Conservation (phyloP, 2,797 vertebrate species). For the Gymnopithys bicolor region DNA sequence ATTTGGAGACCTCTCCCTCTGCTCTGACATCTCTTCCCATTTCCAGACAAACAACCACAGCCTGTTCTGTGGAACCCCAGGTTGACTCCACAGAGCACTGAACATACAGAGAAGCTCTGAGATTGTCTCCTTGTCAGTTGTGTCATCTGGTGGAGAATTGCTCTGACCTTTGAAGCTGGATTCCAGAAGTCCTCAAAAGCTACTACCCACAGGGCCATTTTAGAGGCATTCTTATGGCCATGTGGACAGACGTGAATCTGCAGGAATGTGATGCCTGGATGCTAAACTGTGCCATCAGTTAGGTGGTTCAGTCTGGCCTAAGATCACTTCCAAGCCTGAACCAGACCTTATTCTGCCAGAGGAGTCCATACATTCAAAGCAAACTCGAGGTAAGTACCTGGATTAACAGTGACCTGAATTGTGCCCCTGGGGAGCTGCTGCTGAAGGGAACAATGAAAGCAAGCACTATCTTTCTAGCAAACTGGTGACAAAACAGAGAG, state of each 20-base stretch:
- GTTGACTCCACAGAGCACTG: neutral
- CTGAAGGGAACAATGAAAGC: neutral
- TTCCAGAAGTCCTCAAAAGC: neutral
- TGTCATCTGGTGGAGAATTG: neutral
- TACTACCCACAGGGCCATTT: neutral
- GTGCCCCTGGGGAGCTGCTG: neutral
- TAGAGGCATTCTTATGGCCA: neutral
- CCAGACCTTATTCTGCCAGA: neutral
- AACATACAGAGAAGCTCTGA: neutral
- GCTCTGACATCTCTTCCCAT: neutral
- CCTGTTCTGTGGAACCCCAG: neutral
- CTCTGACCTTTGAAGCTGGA: neutral
- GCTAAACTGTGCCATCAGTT: neutral
- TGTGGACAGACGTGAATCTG: neutral
- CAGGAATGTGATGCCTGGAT: neutral
- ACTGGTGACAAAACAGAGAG: neutral
- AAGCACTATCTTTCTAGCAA: neutral
- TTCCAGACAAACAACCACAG: neutral
- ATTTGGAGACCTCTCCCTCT: neutral
- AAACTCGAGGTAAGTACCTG: neutral
- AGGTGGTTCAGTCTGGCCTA: neutral
- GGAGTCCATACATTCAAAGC: neutral
- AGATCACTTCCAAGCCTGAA: neutral
- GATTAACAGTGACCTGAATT: neutral
- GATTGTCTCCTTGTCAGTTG: neutral